These are phyloP conservation scores for Dermochelys coriacea DNA, from an alignment of 2,797 vertebrate species.

Conservation along the genomic window DNA sequence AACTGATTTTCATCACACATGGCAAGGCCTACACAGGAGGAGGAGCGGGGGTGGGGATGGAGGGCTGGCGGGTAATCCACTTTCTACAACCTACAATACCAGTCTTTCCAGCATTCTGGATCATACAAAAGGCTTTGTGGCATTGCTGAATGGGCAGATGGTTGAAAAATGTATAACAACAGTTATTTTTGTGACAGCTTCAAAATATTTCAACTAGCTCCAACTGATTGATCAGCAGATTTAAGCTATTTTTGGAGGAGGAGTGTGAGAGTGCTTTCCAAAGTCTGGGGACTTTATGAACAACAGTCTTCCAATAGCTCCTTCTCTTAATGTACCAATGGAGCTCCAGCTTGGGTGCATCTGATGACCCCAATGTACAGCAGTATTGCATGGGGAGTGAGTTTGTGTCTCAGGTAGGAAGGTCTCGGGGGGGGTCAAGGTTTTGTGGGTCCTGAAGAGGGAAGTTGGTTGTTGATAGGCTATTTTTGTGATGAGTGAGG, in stretches of 20 bases:
- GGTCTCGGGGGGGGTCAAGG: neutral
- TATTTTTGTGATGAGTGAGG: neutral
- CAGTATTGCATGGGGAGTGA: neutral
- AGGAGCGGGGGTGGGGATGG: no score
- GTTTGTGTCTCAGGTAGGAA: neutral
- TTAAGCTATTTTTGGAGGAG: neutral
- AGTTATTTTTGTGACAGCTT: neutral
- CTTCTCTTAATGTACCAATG: no score
- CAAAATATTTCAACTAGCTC: neutral
- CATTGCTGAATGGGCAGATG: neutral
- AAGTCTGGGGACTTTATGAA: neutral
- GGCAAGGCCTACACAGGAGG: neutral
- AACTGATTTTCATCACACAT: neutral
- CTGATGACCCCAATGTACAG: neutral
- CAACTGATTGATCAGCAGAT: neutral
- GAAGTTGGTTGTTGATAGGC: neutral
- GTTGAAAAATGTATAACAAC: neutral
- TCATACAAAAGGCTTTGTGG: neutral
- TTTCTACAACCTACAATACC: no score
- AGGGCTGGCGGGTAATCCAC: no score
- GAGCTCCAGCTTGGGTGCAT: no score
- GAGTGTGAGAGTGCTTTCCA: neutral
- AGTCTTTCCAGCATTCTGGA: no score
- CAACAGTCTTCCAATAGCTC: no score
- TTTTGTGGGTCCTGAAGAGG: neutral